Evolutionary conservation across 2,888 invertebrate species (phyloP), one percentile per base, ranked within the genome.

Genomic region (Adelphocoris suturalis): DNA sequence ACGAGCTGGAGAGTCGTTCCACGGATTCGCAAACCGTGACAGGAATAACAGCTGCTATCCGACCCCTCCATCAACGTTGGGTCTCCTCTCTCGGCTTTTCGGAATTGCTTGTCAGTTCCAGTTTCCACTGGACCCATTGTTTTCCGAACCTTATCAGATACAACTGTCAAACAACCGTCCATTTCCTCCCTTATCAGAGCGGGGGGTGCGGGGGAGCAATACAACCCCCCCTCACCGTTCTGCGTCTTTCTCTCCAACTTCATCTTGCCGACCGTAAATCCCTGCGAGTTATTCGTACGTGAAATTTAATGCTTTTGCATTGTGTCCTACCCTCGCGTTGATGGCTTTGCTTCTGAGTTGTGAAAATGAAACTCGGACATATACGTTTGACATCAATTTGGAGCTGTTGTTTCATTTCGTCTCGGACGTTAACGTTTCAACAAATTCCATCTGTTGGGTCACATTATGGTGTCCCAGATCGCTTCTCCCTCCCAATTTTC

Each of bases 131-230:
- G 28, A n/a, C 28, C 88, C 46, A 88, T 88, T 88, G 88, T 88
- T 88, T 88, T 55, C 78, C 75, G 37, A 52, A 47, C 37, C 80
- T 88, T 61, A 88, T 88, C 88, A 78, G 88, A 88, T 88, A 88
- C 88, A 88, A 88, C 88, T 88, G 88, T 88, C 88, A 88, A 88
- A 88, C 76, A 76, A 80, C 88, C 61, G 88, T 80, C 88, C 80
- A 80, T 88, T 88, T 88, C 57, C 78, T 80, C 19, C 13, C 80
- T 88, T 88, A 88, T 88, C 88, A 47, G 68, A 46, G 82, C 47
- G 48, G n/a, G 48, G 11, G 13, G 48, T n/a, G 23, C 2, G 46
- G 82, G 52, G 47, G 27, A 5, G 55, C 37, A 52, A 23, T 47
- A n/a, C 48, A 47, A 14, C 13, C 23, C 82, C 23, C 27, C 23